A percentile compares a stretch with the other conserved stretches of the same genome.
These are phyloP conservation scores for Halichondria panicea DNA, from an alignment of 37 sponge, comb jelly and placozoan genomes.

Conservation along the genomic window DNA sequence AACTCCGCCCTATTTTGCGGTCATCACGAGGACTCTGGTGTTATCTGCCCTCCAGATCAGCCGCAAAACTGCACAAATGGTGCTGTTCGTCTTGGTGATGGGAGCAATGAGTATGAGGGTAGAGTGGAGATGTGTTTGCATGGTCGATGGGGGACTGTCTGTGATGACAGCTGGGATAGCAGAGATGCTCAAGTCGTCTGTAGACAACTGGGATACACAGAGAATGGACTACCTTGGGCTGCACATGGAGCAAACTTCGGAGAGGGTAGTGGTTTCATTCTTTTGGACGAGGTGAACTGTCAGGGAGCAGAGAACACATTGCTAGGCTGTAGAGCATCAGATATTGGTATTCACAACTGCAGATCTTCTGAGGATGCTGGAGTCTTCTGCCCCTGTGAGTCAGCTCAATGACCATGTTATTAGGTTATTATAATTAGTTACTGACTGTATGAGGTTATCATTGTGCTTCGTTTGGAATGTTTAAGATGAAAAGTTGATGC, in stretches of 20 bases:
- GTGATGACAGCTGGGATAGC: conserved; percentile 22
- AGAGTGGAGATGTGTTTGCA: conserved; percentile 34
- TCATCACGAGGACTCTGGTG: conserved; percentile 42
- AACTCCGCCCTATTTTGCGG: conserved; percentile 4
- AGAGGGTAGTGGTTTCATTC: conserved; percentile 8
- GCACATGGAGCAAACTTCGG: not conserved
- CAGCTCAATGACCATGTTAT: not conserved
- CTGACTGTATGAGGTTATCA: no score
- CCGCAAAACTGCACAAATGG: conserved; percentile 26
- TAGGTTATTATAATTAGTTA: no score
- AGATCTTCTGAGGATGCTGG: conserved; percentile 29
- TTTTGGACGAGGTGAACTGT: conserved; percentile 24
- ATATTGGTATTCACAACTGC: conserved; percentile 25
- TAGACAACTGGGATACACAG: conserved; percentile 8
- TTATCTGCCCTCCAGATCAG: conserved; percentile 22
- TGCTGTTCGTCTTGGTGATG: conserved; percentile 2
- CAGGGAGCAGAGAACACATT: conserved; percentile 13
- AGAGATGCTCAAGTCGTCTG: conserved; percentile 28
- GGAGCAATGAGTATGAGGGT: conserved; percentile 17
- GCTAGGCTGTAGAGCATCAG: conserved; percentile 17
- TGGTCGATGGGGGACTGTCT: conserved; percentile 35
- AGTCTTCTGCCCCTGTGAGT: conserved; percentile 40
- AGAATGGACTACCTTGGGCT: conserved; percentile 1
- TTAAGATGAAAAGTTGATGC: no score
- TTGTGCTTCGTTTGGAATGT: no score